Evolutionary conservation across 2,797 vertebrate species (phyloP).

Genomic region (Gymnopithys bicolor): DNA sequence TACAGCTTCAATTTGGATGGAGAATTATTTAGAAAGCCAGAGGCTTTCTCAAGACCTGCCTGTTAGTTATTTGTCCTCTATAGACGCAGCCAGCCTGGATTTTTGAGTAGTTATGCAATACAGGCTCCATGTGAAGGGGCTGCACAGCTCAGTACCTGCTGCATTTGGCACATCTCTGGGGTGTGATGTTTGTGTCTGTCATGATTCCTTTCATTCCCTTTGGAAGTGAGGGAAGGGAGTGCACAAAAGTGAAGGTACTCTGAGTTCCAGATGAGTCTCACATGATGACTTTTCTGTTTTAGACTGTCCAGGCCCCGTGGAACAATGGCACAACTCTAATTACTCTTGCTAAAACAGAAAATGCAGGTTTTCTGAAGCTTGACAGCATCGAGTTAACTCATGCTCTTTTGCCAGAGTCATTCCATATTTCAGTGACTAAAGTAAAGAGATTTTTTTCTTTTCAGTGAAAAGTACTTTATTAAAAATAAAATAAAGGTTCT

Average conservation of each 20-base stretch:
- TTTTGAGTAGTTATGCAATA: neutral
- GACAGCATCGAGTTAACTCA: neutral
- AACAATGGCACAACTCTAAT: neutral
- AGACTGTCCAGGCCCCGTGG: neutral
- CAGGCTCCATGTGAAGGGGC: neutral
- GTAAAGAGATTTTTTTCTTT: neutral
- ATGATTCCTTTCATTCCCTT: neutral
- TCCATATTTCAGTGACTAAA: neutral
- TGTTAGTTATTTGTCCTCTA: neutral
- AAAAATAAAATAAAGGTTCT: neutral
- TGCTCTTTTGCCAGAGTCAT: neutral
- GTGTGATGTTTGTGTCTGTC: neutral
- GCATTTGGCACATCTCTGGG: neutral
- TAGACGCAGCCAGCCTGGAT: neutral
- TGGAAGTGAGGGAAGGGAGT: neutral
- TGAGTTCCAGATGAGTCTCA: neutral
- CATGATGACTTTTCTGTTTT: neutral
- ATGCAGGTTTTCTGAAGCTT: neutral
- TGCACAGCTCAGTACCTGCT: accelerated
- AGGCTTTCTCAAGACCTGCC: neutral
- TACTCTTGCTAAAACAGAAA: neutral
- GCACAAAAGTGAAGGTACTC: neutral
- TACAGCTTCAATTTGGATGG: neutral
- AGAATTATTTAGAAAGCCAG: neutral
- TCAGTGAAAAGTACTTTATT: neutral